These are phyloP conservation scores for Dysidea cf. avara DNA, from an alignment of 37 sponge, comb jelly and placozoan genomes.

Conservation along the genomic window DNA sequence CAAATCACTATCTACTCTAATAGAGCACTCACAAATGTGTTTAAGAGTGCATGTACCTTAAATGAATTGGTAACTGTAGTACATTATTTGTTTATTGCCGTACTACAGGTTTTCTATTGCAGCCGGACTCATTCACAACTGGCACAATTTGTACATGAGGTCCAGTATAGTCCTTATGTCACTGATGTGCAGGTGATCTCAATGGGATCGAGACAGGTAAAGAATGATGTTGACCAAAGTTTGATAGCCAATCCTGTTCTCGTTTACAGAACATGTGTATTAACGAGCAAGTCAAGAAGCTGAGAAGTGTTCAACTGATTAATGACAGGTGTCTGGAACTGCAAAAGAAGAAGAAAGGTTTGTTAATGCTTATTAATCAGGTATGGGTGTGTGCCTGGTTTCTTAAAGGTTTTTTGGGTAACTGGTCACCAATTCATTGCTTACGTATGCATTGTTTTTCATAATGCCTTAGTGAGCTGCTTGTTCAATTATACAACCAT, in stretches of 20 bases:
- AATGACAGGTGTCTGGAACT: slow-evolving; percentile 96
- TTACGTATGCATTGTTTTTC: no score
- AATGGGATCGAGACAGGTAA: slow-evolving; percentile 90
- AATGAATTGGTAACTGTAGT: no score
- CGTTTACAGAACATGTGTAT: slow-evolving; percentile 79
- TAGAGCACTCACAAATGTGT: neutral
- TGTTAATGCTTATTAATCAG: neutral
- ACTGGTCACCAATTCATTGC: no score
- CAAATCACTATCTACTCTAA: neutral
- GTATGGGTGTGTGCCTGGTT: no score
- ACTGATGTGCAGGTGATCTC: slow-evolving; percentile 57
- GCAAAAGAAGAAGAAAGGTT: slow-evolving; percentile 73
- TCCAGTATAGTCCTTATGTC: slow-evolving; percentile 82
- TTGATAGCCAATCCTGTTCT: no score
- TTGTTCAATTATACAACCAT: no score
- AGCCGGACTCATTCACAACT: slow-evolving; percentile 98
- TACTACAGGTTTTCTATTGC: slow-evolving; percentile 90
- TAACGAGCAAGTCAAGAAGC: slow-evolving; percentile 74
- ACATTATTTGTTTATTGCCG: no score
- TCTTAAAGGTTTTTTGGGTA: no score
- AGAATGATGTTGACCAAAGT: no score
- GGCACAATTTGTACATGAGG: slow-evolving; percentile 95
- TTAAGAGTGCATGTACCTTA: no score
- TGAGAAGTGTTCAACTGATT: slow-evolving; percentile 75
- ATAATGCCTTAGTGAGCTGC: no score